A percentile compares a stretch with the other conserved stretches of the same genome.
These are phyloP conservation scores for Tichodroma muraria DNA, from an alignment of 2,113 vertebrate genomes.

Conservation along the genomic window DNA sequence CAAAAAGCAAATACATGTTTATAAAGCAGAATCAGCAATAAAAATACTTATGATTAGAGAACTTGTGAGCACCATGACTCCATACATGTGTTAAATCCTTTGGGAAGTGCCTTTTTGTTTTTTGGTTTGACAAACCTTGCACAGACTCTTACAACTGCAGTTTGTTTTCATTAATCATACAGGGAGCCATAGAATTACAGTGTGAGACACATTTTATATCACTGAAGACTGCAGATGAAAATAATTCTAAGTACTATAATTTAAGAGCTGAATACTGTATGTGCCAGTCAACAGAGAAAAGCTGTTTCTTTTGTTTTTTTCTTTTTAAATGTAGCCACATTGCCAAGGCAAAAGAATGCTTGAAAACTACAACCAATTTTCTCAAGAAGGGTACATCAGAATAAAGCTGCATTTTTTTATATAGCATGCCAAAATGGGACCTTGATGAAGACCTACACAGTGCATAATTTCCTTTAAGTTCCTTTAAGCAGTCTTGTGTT, in stretches of 20 bases:
- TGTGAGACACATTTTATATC: conserved; percentile 71
- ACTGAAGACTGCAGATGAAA: conserved; percentile 67
- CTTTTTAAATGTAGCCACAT: conserved; percentile 55
- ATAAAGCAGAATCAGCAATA: conserved; percentile 72
- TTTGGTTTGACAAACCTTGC: conserved; percentile 75
- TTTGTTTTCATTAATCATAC: conserved; percentile 56
- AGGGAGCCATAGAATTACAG: conserved; percentile 74
- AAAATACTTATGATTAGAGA: conserved; percentile 69
- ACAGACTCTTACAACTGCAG: conserved; percentile 67
- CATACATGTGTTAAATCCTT: conserved; percentile 71
- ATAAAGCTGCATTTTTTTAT: conserved; percentile 63
- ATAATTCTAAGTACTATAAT: conserved; percentile 68
- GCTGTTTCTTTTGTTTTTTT: conserved; percentile 7
- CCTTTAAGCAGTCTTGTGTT: conserved; percentile 77
- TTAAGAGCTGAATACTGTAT: conserved; percentile 66
- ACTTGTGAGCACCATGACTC: conserved; percentile 74
- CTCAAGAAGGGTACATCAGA: conserved; percentile 55
- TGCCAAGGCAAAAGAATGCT: conserved; percentile 66
- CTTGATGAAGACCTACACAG: conserved; percentile 83
- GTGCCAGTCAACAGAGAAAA: conserved; percentile 58
- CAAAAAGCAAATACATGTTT: conserved; percentile 72
- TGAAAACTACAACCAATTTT: conserved; percentile 54
- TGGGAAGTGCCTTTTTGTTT: conserved; percentile 74
- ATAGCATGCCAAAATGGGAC: conserved; percentile 71
- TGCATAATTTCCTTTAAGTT: conserved; percentile 80